A percentile compares a stretch with the other conserved stretches of the same genome.
phyloP scores from a whole-genome alignment of 2,113 vertebrate species.

The Thalassoma bifasciatum region DNA sequence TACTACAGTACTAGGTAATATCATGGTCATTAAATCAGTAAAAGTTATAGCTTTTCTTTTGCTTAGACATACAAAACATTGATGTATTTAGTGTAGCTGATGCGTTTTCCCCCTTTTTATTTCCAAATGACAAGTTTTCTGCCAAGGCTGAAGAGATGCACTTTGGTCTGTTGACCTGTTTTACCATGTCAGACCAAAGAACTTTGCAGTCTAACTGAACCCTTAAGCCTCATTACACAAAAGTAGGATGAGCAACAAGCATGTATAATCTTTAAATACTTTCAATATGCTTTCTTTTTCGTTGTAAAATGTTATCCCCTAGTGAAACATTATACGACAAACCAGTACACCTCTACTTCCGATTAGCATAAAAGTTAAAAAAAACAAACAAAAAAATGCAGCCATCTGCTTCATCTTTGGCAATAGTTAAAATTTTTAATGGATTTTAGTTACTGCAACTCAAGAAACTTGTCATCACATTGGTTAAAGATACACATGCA shows the following conservation, averaged over 20 bases:
- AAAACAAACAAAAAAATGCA: too few relatives aligned
- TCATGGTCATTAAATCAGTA: not conserved
- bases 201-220: not conserved
- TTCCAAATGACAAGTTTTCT: not conserved
- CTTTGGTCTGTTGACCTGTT: slow-evolving; percentile 68
- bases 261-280: too few relatives aligned
- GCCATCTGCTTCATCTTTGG: slow-evolving; percentile 1
- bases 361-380: too few relatives aligned
- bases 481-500: not conserved
- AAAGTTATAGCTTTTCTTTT: not conserved
- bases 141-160: slow-evolving; percentile 11
- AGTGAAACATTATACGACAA: too few relatives aligned
- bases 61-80: not conserved
- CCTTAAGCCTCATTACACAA: too few relatives aligned
- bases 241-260: too few relatives aligned
- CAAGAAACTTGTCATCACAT: not conserved
- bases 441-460: not conserved
- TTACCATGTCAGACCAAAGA: not conserved
- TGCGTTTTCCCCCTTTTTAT: not conserved
- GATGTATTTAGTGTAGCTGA: not conserved
- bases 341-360: too few relatives aligned
- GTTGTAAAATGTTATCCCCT: not conserved
- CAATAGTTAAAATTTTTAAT: not conserved
- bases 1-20: not conserved
- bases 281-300: too few relatives aligned